Percentiles rank a stretch among this genome's conserved stretches.
These are phyloP conservation scores for Prionailurus viverrinus DNA, from an alignment of 2,113 vertebrate genomes.

Conservation along the genomic window DNA sequence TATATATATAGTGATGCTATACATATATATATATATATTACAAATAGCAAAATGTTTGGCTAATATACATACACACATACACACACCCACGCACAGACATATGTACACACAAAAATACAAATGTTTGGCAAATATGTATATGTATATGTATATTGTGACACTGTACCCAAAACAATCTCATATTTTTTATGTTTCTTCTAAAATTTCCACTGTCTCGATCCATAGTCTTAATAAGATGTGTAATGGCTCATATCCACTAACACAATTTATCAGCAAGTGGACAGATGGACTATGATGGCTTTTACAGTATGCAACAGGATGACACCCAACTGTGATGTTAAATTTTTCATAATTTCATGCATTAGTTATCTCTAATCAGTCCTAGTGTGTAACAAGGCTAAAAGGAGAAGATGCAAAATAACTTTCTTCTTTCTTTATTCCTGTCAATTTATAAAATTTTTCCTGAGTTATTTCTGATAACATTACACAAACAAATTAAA, in stretches of 20 bases:
- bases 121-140: background rate
- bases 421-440: background rate
- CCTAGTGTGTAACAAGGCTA: background rate
- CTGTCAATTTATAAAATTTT: background rate
- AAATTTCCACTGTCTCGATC: background rate
- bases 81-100: background rate
- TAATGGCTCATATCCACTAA: background rate
- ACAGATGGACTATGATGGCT: background rate
- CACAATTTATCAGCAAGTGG: background rate
- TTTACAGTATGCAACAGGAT: background rate
- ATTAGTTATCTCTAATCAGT: background rate
- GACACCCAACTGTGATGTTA: background rate
- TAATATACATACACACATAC: background rate
- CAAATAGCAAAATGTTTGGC: background rate
- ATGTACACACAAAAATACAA: too few species aligned
- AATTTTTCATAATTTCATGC: background rate
- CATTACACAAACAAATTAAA: background rate
- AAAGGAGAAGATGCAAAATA: background rate
- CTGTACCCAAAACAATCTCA: background rate
- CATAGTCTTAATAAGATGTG: background rate
- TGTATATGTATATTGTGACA: background rate
- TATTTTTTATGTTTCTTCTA: background rate
- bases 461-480: slow-evolving; percentile 33
- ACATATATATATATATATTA: background rate
- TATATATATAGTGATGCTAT: background rate